Evolutionary conservation across 2,113 vertebrate species (phyloP).

Genomic region (Mirza zaza): DNA sequence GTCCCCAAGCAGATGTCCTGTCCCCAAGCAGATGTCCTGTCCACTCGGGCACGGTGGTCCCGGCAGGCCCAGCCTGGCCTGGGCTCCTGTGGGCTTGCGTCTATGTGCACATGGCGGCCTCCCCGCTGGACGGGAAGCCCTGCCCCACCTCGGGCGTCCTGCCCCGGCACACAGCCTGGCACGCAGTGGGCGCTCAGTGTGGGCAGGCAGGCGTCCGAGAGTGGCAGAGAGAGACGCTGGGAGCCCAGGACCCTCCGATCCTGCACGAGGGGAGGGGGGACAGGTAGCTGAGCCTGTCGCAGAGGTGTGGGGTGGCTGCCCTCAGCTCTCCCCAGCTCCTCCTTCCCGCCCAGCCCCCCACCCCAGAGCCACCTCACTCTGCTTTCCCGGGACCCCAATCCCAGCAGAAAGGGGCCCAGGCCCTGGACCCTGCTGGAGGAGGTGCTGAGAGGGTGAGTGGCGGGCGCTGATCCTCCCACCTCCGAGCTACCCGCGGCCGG

Average conservation of each 20-base stretch:
- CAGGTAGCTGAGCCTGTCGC: rapidly evolving
- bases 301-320: not conserved
- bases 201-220: too few relatives aligned
- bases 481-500: not conserved
- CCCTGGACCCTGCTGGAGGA: not conserved
- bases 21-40: too few relatives aligned
- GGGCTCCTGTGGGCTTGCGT: not conserved
- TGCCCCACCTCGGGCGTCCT: rapidly evolving
- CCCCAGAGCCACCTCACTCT: rapidly evolving
- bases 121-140: not conserved
- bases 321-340: too few relatives aligned
- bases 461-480: rapidly evolving
- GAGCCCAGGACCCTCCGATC: rapidly evolving
- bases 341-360: too few relatives aligned
- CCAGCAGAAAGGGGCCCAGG: rapidly evolving
- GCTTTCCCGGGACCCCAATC: rapidly evolving
- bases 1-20: rapidly evolving
- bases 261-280: not conserved
- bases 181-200: too few relatives aligned
- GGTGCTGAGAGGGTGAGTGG: not conserved
- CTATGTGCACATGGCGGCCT: rapidly evolving
- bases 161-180: rapidly evolving
- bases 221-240: rapidly evolving
- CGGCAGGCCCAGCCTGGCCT: rapidly evolving
- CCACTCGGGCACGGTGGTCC: rapidly evolving